Conservation (phyloP, 2,113 vertebrate genomes). For the Lichenostomus cassidix region DNA sequence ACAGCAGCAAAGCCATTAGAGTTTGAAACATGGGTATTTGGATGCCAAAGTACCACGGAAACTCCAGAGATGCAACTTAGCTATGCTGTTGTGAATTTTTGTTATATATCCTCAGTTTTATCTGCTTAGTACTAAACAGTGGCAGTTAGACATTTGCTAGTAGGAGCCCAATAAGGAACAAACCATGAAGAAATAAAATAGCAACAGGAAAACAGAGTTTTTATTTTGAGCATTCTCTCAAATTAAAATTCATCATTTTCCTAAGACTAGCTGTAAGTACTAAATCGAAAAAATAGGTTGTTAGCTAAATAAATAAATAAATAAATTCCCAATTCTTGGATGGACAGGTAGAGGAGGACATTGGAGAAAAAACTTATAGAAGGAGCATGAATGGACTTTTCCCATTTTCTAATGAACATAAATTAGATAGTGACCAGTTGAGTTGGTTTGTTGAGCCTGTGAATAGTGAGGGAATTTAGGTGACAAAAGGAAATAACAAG, state of each 20-base stretch:
- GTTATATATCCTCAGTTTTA: neutral
- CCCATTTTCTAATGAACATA: neutral
- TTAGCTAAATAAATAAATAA: neutral
- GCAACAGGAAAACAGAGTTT: neutral
- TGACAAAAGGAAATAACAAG: neutral
- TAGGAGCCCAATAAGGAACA: neutral
- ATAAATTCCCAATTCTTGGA: neutral
- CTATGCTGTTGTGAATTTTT: neutral
- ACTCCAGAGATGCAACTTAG: neutral
- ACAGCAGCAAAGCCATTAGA: neutral
- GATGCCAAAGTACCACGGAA: neutral
- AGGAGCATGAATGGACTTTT: neutral
- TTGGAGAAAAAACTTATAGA: neutral
- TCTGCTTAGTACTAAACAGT: neutral
- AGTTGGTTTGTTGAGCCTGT: neutral
- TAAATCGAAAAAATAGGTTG: neutral
- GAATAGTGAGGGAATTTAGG: neutral
- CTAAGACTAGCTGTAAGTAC: neutral
- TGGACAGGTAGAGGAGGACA: neutral
- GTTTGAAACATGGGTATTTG: neutral
- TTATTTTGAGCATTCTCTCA: neutral
- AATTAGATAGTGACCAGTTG: neutral
- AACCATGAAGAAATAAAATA: neutral
- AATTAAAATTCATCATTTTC: neutral
- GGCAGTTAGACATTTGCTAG: neutral